phyloP scores from a whole-genome alignment of 2,888 invertebrate genomes.

The Caprella mutica region DNA sequence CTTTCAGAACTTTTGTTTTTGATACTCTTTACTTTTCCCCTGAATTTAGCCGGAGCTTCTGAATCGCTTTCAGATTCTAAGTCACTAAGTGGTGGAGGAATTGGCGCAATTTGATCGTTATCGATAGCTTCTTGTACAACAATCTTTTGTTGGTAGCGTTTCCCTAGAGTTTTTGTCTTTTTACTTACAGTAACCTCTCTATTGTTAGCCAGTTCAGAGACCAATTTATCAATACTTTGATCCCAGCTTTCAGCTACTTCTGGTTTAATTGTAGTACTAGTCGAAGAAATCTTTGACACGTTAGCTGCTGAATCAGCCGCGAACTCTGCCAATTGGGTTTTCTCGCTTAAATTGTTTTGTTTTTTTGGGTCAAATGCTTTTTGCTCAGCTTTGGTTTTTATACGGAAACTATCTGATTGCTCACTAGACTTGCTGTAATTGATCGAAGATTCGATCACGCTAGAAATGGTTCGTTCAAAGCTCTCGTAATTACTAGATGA shows the following conservation, averaged over 20 bases:
- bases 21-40: constrained; percentile 31
- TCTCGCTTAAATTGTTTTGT: constrained; percentile 22
- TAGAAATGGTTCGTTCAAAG: too few relatives aligned
- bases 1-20: constrained; percentile 29
- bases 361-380: constrained; percentile 12
- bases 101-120: constrained; percentile 25
- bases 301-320: background rate
- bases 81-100: constrained; percentile 11
- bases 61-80: constrained; percentile 32
- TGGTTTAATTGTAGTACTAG: background rate
- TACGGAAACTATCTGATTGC: background rate
- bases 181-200: constrained; percentile 26
- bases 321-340: background rate
- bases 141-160: constrained; percentile 26
- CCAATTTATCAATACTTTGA: constrained; percentile 25
- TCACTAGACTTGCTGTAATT: too few relatives aligned
- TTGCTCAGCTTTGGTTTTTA: constrained; percentile 7
- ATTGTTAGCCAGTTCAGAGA: constrained; percentile 24
- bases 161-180: constrained; percentile 26
- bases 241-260: background rate
- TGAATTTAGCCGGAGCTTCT: constrained; percentile 28
- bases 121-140: constrained; percentile 29
- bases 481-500: too few relatives aligned
- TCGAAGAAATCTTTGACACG: background rate
- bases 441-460: too few relatives aligned